Evolutionary conservation across 2,113 vertebrate genomes (phyloP).

Genomic region (Geothlypis trichas): DNA sequence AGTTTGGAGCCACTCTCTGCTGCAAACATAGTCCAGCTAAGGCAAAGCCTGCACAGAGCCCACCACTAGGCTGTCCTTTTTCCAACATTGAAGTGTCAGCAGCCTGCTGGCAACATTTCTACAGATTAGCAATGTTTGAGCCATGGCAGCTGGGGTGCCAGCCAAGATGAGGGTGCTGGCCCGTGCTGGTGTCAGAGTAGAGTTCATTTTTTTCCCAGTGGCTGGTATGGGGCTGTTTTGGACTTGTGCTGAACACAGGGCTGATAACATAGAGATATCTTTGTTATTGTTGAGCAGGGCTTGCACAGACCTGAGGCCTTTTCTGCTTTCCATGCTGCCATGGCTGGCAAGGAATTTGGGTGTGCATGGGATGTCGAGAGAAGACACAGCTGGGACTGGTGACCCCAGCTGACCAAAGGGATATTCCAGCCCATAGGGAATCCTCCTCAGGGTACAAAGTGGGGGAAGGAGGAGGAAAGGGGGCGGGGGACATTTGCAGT

Average conservation of each 20-base stretch:
- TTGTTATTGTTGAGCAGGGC: not conserved
- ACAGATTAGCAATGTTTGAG: not conserved
- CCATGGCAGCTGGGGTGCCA: not conserved
- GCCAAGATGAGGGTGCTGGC: not conserved
- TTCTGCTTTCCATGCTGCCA: not conserved
- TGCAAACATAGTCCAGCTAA: not conserved
- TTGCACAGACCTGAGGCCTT: not conserved
- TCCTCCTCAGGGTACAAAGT: not conserved
- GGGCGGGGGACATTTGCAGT: fast-evolving
- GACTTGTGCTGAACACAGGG: not conserved
- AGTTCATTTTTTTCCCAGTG: not conserved
- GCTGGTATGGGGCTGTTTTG: not conserved
- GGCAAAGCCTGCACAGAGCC: not conserved
- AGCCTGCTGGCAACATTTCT: not conserved
- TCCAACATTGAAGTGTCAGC: not conserved
- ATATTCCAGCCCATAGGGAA: not conserved
- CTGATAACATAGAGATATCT: not conserved
- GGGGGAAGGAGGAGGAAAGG: not conserved
- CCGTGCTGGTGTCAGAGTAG: too few species aligned
- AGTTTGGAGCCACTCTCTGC: not conserved
- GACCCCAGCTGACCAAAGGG: not conserved
- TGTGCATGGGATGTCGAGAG: not conserved
- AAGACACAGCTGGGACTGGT: not conserved
- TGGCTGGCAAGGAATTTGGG: not conserved
- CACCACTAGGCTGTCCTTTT: not conserved